phyloP scores from a whole-genome alignment of 1,140 invertebrate genomes.

The Pachypeltis micranthus region DNA sequence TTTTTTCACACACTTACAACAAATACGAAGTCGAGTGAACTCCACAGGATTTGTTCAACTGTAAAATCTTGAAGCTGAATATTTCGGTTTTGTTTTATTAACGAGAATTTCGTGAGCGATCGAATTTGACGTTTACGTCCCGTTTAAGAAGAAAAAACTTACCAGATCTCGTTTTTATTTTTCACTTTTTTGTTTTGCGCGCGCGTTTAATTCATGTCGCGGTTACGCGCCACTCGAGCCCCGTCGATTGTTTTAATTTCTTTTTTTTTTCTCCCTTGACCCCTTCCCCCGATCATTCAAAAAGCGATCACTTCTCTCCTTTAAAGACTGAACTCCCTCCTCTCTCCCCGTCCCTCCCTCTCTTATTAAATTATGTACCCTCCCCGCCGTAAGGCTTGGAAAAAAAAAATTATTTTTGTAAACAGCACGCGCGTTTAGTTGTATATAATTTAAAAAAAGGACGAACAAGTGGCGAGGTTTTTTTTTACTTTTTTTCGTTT shows the following conservation, averaged over 20 bases:
- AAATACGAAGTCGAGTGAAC: not conserved
- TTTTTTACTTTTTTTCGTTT: no score
- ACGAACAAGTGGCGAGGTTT: no score
- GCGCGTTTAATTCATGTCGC: no score
- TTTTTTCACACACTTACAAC: not conserved
- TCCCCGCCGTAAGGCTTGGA: not conserved
- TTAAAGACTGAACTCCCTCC: constrained; percentile 1
- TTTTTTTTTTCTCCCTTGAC: not conserved
- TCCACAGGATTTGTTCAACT: constrained; percentile 4
- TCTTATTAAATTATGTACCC: not conserved
- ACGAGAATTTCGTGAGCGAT: no score
- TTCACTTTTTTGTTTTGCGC: no score
- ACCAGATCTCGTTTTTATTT: not conserved
- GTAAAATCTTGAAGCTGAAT: not conserved
- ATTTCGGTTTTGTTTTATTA: constrained; percentile 3
- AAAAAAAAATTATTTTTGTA: constrained; percentile 10
- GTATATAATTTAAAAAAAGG: not conserved
- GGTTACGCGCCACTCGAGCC: no score
- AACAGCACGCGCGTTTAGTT: not conserved
- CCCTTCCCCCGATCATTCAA: no score
- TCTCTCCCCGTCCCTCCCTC: no score
- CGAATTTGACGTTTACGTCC: no score
- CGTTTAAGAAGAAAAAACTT: not conserved
- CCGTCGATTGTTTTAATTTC: not conserved
- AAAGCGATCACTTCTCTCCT: constrained; percentile 4